Base-by-base conservation (phyloP, 1,140 invertebrate genomes). In the Neodiprion virginianus region DNA sequence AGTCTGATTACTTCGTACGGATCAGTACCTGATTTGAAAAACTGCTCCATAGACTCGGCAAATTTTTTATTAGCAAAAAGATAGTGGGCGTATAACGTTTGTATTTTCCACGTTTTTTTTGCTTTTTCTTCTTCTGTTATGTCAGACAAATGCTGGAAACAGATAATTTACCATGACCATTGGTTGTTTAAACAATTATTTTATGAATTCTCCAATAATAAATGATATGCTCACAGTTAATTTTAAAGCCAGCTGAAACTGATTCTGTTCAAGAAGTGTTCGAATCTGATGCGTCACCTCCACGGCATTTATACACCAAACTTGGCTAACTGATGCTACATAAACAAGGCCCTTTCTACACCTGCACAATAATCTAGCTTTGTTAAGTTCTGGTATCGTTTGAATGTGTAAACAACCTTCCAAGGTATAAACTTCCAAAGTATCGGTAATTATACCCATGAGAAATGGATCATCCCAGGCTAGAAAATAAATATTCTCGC, bases 1-100 rank as follows among this genome's bases (percentile, higher is more conserved):
- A 99, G 87, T 74, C 96, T 93, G 79, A 99, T 99, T 0, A 99
- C 97, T 87, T 98, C 95, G 71, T 95, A 96, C 0, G 97, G 96
- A 90, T 99, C 96, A 65, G 96, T 98, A 72, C 93, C 93, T 8
- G 98, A 86, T 85, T 96, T 94, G 8, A 94, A 90, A 88, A 99
- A 99, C 80, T 98, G 92, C 74, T 94, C 92, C 95, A 99, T 96
- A 0, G 97, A 96, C 78, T 96, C 94, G 66, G 94, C 90, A 86
- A 96, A 99, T 76, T 95, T 91, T 82, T 96, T 96, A 79, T 94
- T 94, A 68, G 93, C 93, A 86, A 99, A 99, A 3, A 98, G 87
- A 87, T 99, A 94, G 82, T 97, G 94, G 0, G 97, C 98, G 85
- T 96, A 94, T 0, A 97, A 86, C 74, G 95, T 97, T 87, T 97